Evolutionary conservation across 2,797 vertebrate genomes (phyloP).

Genomic region (Protosalanx chinensis): DNA sequence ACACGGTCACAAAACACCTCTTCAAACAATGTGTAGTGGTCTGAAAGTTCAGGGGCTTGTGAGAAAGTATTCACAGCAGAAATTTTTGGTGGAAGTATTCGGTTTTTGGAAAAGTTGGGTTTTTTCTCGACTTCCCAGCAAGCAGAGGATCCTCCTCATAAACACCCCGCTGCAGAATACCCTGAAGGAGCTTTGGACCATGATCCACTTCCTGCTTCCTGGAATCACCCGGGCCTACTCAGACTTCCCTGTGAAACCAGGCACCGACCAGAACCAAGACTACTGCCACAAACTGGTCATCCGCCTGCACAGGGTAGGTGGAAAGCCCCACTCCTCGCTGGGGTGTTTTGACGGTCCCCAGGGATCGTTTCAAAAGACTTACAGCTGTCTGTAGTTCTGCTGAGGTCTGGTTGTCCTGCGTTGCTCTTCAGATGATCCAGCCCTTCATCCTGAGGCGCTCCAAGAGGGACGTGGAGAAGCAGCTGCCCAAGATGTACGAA

Average conservation of each 20-base stretch:
- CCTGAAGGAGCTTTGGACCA: constrained; percentile 88
- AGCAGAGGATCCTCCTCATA: constrained; percentile 87
- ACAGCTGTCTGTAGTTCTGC: too few relatives aligned
- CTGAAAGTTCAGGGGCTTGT: too few relatives aligned
- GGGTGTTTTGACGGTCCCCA: too few relatives aligned
- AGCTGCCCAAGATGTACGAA: constrained; percentile 88
- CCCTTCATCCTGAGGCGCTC: constrained; percentile 89
- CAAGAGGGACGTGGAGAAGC: constrained; percentile 89
- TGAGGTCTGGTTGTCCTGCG: not conserved
- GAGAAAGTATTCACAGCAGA: too few relatives aligned
- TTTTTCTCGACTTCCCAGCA: constrained; percentile 64
- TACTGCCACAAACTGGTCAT: constrained; percentile 94
- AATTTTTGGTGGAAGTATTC: not conserved
- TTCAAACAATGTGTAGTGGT: too few relatives aligned
- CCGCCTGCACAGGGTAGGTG: constrained; percentile 85
- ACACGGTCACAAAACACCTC: too few relatives aligned
- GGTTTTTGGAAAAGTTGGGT: not conserved
- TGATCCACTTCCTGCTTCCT: constrained; percentile 90
- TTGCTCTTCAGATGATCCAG: constrained; percentile 80
- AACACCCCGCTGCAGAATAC: constrained; percentile 89
- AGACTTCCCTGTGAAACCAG: constrained; percentile 86
- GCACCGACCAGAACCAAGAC: constrained; percentile 92
- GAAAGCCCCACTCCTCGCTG: not conserved
- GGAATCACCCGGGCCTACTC: constrained; percentile 85
- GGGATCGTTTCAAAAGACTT: too few relatives aligned